phyloP scores from a whole-genome alignment of 2,797 vertebrate species.

The Ambastaia sidthimunki region DNA sequence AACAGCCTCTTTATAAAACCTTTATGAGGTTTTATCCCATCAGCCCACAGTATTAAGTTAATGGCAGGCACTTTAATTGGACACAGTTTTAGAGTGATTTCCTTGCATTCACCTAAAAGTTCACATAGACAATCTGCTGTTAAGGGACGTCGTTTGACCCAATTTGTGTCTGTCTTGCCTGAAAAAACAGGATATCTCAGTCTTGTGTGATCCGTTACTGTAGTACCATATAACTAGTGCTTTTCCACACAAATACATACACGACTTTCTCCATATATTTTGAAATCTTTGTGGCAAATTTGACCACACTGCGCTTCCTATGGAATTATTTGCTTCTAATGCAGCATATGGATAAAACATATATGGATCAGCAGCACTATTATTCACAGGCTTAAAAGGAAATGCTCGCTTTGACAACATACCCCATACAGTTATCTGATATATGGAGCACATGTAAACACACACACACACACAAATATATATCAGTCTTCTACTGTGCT shows the following conservation, averaged over 20 bases:
- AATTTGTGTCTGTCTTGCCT: neutral
- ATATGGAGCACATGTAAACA: neutral
- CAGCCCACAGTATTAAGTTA: constrained; percentile 56
- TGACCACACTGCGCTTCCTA: constrained; percentile 8
- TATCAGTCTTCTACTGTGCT: constrained; percentile 44
- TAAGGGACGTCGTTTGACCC: neutral
- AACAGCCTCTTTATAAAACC: constrained; percentile 40
- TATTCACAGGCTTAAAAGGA: neutral
- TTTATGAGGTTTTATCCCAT: constrained; percentile 50
- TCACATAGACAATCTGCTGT: constrained; percentile 14
- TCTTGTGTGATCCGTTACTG: neutral
- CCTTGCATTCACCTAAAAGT: neutral
- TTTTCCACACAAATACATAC: constrained; percentile 6
- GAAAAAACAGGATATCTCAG: constrained; percentile 2
- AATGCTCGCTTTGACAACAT: constrained; percentile 14
- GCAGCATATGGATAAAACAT: constrained; percentile 13
- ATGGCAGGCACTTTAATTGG: constrained; percentile 19
- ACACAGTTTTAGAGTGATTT: constrained; percentile 1
- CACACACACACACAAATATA: no score
- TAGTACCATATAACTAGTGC: neutral
- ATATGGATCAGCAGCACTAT: neutral
- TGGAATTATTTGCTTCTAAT: constrained; percentile 57
- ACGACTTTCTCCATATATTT: neutral
- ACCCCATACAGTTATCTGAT: neutral
- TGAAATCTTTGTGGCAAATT: neutral